These are phyloP conservation scores for Sisor rabdophorus DNA, from an alignment of 2,113 vertebrate species.

Conservation along the genomic window DNA sequence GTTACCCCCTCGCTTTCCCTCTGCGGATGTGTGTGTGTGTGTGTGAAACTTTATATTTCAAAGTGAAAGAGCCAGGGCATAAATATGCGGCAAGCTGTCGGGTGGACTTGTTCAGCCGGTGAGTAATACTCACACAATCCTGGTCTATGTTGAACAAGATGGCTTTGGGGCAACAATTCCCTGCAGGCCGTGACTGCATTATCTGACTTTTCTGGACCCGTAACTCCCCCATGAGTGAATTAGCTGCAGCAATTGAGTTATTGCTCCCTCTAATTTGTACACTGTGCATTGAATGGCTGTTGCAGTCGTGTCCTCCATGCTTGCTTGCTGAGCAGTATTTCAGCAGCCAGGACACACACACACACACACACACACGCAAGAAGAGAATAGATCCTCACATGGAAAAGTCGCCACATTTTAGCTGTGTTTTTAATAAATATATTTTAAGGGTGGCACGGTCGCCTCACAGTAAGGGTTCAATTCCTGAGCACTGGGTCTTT, in stretches of 20 bases:
- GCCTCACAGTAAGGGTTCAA: too few species aligned
- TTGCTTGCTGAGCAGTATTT: slow-evolving; percentile 53
- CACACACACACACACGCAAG: neutral
- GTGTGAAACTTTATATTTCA: slow-evolving; percentile 51
- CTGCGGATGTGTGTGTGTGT: slow-evolving; percentile 6
- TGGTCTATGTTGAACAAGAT: slow-evolving; percentile 69
- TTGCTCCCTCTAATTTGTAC: slow-evolving; percentile 73
- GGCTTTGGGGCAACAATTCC: slow-evolving; percentile 71
- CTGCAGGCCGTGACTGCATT: slow-evolving; percentile 68
- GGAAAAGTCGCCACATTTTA: too few species aligned
- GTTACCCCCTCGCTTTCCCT: slow-evolving; percentile 43
- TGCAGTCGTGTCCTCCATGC: slow-evolving; percentile 56
- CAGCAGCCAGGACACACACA: slow-evolving; percentile 34
- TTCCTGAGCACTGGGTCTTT: too few species aligned
- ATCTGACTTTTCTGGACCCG: slow-evolving; percentile 70
- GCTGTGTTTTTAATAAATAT: neutral
- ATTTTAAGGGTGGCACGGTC: neutral
- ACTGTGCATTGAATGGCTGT: slow-evolving; percentile 66
- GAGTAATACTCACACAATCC: slow-evolving; percentile 66
- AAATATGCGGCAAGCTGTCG: slow-evolving; percentile 63
- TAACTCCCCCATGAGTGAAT: slow-evolving; percentile 69
- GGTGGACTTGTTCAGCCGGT: slow-evolving; percentile 62
- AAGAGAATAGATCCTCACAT: neutral
- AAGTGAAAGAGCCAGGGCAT: slow-evolving; percentile 55
- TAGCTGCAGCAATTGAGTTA: slow-evolving; percentile 74